These are phyloP conservation scores for Epinephelus moara DNA, from an alignment of 2,113 vertebrate genomes.

Conservation along the genomic window DNA sequence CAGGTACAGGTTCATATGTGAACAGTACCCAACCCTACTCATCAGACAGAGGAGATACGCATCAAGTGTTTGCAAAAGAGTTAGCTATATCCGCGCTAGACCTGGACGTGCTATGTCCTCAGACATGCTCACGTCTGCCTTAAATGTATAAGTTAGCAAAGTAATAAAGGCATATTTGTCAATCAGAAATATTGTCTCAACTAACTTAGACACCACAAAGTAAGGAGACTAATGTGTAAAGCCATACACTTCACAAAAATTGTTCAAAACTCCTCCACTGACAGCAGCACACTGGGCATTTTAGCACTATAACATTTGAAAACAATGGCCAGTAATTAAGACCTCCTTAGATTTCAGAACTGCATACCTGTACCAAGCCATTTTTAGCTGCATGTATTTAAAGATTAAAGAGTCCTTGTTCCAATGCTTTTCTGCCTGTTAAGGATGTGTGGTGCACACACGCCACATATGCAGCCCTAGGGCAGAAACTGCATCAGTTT, in stretches of 20 bases:
- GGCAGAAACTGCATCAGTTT: not conserved
- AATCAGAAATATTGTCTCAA: not conserved
- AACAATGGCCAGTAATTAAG: not conserved
- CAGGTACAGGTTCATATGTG: too few species aligned
- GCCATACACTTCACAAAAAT: not conserved
- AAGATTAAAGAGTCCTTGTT: not conserved
- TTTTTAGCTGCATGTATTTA: not conserved
- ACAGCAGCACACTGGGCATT: too few species aligned
- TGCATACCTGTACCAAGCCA: not conserved
- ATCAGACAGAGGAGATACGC: too few species aligned
- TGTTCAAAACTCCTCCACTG: too few species aligned
- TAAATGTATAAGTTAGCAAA: not conserved
- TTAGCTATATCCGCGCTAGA: not conserved
- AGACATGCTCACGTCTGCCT: not conserved
- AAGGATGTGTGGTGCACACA: not conserved
- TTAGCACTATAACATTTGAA: not conserved
- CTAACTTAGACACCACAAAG: not conserved
- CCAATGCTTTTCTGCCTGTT: not conserved
- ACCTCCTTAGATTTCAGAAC: not conserved
- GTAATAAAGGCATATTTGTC: not conserved
- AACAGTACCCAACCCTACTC: too few species aligned
- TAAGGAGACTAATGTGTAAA: not conserved
- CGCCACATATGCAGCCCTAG: not conserved
- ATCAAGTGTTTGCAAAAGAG: not conserved
- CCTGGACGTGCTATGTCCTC: not conserved